These are phyloP conservation scores for Ochlodes sylvanus DNA, from an alignment of 2,888 invertebrate species.

Conservation along the genomic window DNA sequence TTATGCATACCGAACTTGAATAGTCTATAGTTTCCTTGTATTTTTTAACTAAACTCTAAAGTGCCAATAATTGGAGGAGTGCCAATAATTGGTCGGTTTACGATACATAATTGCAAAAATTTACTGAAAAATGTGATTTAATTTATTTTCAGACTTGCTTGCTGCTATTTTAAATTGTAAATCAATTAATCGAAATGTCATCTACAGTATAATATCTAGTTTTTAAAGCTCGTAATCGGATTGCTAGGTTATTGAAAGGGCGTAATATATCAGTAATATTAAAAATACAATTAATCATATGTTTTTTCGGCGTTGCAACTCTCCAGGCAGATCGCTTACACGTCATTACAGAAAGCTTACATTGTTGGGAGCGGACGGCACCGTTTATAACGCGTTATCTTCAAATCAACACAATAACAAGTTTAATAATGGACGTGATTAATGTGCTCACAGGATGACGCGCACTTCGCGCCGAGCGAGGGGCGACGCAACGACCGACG, in stretches of 20 bases:
- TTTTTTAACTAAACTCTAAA: too few relatives aligned
- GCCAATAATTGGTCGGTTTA: too few relatives aligned
- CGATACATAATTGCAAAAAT: too few relatives aligned
- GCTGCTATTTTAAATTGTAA: not conserved
- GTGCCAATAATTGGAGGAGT: too few relatives aligned
- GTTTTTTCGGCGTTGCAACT: slow-evolving; percentile 61
- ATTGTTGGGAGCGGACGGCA: slow-evolving; percentile 79
- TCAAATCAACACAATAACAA: slow-evolving; percentile 83
- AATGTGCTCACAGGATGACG: slow-evolving; percentile 83
- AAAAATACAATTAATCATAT: slow-evolving; percentile 70
- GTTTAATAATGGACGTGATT: slow-evolving; percentile 83
- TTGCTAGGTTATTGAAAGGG: slow-evolving; percentile 56
- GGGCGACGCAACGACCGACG: too few relatives aligned
- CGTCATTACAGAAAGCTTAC: slow-evolving; percentile 82
- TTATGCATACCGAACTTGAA: too few relatives aligned
- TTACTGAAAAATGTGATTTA: too few relatives aligned
- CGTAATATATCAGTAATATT: slow-evolving; percentile 17
- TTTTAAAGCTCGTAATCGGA: slow-evolving; percentile 52
- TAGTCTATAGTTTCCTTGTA: too few relatives aligned
- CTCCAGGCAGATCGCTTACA: slow-evolving; percentile 72
- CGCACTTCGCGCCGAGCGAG: slow-evolving; percentile 74
- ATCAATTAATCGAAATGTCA: slow-evolving; percentile 14
- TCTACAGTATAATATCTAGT: not conserved
- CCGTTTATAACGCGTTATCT: slow-evolving; percentile 84
- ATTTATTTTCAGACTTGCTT: too few relatives aligned